These are phyloP conservation scores for Heterodera carotae DNA, from an alignment of 1,140 invertebrate genomes.

Conservation along the genomic window DNA sequence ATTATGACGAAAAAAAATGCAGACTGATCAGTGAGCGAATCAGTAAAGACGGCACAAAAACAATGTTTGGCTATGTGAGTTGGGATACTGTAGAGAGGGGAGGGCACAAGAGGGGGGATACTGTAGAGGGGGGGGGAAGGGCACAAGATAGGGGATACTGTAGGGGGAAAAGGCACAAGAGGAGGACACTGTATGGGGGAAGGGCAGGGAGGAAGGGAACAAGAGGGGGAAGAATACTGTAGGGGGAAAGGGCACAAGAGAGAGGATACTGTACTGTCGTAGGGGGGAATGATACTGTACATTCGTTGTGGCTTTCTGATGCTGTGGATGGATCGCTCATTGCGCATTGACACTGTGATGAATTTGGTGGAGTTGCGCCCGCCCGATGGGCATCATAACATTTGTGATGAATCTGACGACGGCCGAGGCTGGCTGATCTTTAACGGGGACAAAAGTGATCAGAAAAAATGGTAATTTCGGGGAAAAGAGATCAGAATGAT, in stretches of 20 bases:
- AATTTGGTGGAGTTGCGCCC: constrained; percentile 42
- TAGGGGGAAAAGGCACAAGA: constrained; percentile 5
- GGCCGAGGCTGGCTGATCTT: constrained; percentile 86
- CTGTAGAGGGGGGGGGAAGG: not conserved
- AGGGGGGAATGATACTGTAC: constrained; percentile 1
- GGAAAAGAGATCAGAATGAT: too few relatives aligned
- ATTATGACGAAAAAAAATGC: not conserved
- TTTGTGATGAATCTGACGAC: constrained; percentile 95
- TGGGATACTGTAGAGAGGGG: too few relatives aligned
- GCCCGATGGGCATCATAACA: constrained; percentile 72
- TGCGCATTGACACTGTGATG: constrained; percentile 26
- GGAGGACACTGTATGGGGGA: too few relatives aligned
- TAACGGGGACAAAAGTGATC: not conserved
- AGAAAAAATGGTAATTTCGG: too few relatives aligned
- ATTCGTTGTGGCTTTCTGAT: not conserved
- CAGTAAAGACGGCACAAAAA: not conserved
- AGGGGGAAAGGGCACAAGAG: not conserved
- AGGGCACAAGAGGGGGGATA: too few relatives aligned
- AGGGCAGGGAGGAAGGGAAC: not conserved
- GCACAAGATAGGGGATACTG: too few relatives aligned
- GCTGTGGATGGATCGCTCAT: not conserved
- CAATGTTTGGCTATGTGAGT: not conserved
- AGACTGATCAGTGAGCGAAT: constrained; percentile 2
- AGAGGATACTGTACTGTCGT: too few relatives aligned
- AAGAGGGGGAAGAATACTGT: not conserved